Evolutionary conservation across 2,888 invertebrate species (phyloP).

Genomic region (Petrolisthes cinctipes): DNA sequence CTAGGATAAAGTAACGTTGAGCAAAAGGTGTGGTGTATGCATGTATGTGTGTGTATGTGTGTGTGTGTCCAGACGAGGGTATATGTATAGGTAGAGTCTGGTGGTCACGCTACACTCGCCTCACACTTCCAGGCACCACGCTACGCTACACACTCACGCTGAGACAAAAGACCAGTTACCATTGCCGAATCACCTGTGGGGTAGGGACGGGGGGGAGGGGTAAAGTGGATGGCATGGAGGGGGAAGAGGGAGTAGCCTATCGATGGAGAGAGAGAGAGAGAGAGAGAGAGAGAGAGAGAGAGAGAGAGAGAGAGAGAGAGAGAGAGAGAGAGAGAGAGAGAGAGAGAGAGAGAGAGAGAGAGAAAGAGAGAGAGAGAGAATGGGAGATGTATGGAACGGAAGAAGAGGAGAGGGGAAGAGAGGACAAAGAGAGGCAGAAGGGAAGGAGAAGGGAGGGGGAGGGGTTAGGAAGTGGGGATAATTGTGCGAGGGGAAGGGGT

Average conservation of each 20-base stretch:
- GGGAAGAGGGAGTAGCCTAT: background rate
- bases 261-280: background rate
- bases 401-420: too few species aligned
- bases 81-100: background rate
- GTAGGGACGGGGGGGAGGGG: background rate
- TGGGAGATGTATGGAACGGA: background rate
- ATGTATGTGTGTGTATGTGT: too few species aligned
- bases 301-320: constrained; percentile 6
- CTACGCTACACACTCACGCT: constrained; percentile 31
- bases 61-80: too few species aligned
- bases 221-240: background rate
- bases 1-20: too few species aligned
- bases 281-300: background rate
- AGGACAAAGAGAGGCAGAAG: background rate
- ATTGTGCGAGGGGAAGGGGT: background rate
- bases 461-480: background rate
- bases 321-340: background rate
- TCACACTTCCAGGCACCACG: constrained; percentile 29
- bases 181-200: background rate
- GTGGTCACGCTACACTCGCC: background rate
- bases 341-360: background rate
- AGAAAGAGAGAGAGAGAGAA: background rate
- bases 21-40: too few species aligned
- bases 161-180: constrained; percentile 18
- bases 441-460: background rate